These are phyloP conservation scores for Eonycteris spelaea DNA, from an alignment of 2,113 vertebrate species.

Conservation along the genomic window DNA sequence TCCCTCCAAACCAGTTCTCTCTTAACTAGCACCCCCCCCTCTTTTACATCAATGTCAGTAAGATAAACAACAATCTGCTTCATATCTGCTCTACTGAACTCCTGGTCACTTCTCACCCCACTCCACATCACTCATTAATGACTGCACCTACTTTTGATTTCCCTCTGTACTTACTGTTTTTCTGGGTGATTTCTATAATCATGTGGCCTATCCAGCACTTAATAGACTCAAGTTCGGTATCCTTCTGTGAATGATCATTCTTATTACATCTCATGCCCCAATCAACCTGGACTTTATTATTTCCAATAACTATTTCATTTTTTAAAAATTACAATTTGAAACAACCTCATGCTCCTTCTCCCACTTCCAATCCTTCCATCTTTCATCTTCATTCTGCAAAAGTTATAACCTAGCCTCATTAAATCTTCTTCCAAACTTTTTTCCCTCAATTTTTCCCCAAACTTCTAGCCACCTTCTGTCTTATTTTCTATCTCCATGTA, in stretches of 20 bases:
- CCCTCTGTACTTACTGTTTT: background rate
- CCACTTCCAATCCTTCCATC: background rate
- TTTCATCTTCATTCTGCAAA: background rate
- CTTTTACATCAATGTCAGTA: background rate
- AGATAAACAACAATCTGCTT: background rate
- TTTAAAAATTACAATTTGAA: background rate
- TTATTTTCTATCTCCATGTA: background rate
- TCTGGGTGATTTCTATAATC: background rate
- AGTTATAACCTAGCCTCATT: background rate
- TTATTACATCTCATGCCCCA: background rate
- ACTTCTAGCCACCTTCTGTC: background rate
- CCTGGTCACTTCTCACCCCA: background rate
- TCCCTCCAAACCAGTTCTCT: background rate
- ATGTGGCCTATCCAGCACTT: background rate
- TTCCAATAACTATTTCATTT: background rate
- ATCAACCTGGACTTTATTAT: background rate
- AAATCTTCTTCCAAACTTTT: background rate
- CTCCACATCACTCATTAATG: background rate
- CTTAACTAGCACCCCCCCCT: background rate
- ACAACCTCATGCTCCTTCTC: background rate
- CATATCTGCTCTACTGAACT: background rate
- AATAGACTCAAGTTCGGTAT: background rate
- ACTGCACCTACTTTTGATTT: background rate
- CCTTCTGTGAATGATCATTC: background rate
- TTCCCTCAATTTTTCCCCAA: background rate